phyloP scores from a whole-genome alignment of 2,888 invertebrate species.

The Hirtodrosophila histrioides region DNA sequence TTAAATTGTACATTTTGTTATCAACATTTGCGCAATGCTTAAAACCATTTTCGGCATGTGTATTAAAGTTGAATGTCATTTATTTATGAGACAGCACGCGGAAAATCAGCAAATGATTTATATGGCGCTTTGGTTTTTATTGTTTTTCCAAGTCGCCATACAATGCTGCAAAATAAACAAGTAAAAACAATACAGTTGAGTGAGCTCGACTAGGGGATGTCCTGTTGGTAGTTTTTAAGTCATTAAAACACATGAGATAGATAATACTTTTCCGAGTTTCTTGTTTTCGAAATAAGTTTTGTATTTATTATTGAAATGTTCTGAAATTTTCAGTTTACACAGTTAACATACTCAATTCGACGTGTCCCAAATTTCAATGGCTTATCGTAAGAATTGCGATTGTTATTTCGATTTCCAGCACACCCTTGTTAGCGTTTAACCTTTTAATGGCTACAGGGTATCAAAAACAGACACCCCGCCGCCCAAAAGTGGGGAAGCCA shows the following conservation, averaged over 20 bases:
- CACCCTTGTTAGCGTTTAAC: not conserved
- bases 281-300: no score
- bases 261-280: no score
- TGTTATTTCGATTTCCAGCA: no score
- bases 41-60: not conserved
- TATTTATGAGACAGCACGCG: not conserved
- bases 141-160: constrained; percentile 39
- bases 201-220: no score
- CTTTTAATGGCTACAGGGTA: no score
- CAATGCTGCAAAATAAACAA: constrained; percentile 5
- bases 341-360: no score
- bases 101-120: constrained; percentile 23
- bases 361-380: no score
- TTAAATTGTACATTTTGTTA: constrained; percentile 16
- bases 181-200: not conserved
- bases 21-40: not conserved
- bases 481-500: constrained; percentile 21
- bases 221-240: no score
- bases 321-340: no score
- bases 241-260: no score
- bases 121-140: constrained; percentile 21
- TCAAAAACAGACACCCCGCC: not conserved
- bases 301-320: no score
- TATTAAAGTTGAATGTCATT: constrained; percentile 10
- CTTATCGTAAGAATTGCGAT: no score